Conservation (phyloP, 2,888 invertebrate species). For the Poecilobothrus nobilitatus region DNA sequence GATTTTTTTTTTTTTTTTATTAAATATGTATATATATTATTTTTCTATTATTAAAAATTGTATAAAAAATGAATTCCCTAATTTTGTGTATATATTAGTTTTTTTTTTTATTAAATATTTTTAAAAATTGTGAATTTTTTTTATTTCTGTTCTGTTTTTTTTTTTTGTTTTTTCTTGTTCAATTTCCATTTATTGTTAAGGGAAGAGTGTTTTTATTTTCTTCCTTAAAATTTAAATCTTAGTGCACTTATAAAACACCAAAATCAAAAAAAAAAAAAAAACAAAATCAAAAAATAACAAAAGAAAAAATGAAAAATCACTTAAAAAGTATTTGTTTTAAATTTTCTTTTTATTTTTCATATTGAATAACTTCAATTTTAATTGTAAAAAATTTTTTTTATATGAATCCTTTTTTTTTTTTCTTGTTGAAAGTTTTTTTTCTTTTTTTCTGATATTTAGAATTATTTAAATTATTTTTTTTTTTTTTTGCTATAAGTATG, state of each 20-base stretch:
- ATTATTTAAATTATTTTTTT: neutral
- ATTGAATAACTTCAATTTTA: too few species aligned
- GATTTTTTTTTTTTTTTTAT: neutral
- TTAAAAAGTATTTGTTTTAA: too few species aligned
- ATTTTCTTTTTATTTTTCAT: too few species aligned
- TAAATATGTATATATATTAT: too few species aligned
- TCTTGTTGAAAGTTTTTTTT: neutral
- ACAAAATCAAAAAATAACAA: neutral
- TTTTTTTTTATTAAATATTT: neutral
- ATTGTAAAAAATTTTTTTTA: too few species aligned
- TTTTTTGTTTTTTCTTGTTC: too few species aligned
- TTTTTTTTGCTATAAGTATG: neutral
- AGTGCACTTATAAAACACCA: neutral
- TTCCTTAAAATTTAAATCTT: too few species aligned
- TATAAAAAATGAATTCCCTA: constrained; percentile 6
- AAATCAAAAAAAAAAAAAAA: neutral
- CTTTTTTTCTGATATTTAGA: neutral
- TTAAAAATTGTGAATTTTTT: neutral
- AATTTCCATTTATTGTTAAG: too few species aligned
- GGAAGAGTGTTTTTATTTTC: too few species aligned
- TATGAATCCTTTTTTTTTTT: too few species aligned
- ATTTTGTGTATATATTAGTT: neutral
- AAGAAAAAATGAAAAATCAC: too few species aligned
- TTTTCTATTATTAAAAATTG: constrained; percentile 2
- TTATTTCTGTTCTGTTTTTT: too few species aligned